Conservation (phyloP, 2,888 invertebrate genomes). For the Neoaliturus tenellus region DNA sequence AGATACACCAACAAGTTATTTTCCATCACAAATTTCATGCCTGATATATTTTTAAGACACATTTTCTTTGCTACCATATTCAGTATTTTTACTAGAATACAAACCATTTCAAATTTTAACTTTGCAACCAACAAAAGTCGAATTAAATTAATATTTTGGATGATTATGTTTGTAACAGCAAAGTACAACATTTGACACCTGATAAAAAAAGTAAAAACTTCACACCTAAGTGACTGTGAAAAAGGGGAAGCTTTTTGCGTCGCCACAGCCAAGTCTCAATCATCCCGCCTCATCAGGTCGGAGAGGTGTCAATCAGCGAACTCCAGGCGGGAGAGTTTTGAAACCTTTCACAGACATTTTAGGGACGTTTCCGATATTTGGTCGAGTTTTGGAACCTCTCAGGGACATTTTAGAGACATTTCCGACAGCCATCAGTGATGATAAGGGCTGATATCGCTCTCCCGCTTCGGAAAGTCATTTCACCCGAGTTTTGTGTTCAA, state of each 20-base stretch:
- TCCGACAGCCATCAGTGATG: not conserved
- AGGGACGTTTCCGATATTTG: not conserved
- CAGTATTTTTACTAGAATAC: too few species aligned
- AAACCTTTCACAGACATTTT: not conserved
- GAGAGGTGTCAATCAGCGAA: constrained; percentile 19
- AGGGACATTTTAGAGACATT: too few species aligned
- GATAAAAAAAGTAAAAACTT: too few species aligned
- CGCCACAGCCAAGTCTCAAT: not conserved
- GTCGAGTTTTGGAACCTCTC: not conserved
- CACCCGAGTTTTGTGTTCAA: not conserved
- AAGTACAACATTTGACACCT: too few species aligned
- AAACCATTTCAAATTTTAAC: too few species aligned
- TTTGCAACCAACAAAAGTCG: too few species aligned
- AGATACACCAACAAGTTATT: too few species aligned
- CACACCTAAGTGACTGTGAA: not conserved
- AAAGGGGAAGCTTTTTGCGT: not conserved
- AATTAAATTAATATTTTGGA: too few species aligned
- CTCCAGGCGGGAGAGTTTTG: not conserved
- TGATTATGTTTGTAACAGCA: too few species aligned
- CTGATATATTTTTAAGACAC: too few species aligned
- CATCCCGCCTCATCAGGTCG: not conserved
- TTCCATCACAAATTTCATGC: too few species aligned
- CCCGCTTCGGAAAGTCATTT: not conserved
- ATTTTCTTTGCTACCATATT: too few species aligned
- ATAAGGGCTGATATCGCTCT: not conserved